phyloP scores from a whole-genome alignment of 2,113 vertebrate species.

The Barbus barbus region DNA sequence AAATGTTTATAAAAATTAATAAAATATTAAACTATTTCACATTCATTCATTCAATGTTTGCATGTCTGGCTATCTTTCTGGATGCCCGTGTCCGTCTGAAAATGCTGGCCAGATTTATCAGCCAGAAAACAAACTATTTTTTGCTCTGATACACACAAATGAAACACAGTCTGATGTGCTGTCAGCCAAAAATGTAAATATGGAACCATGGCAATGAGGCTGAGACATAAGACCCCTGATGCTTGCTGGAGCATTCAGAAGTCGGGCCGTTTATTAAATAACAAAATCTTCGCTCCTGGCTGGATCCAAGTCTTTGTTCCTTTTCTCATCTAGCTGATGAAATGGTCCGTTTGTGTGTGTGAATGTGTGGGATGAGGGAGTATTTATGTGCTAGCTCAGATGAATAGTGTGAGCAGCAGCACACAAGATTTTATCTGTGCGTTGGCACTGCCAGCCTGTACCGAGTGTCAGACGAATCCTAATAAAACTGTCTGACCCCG shows the following conservation, averaged over 20 bases:
- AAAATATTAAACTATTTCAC: background rate
- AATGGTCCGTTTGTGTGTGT: background rate
- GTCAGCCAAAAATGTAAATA: conserved; percentile 44
- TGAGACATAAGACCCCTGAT: background rate
- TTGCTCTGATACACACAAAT: conserved; percentile 31
- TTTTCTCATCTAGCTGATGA: conserved; percentile 19
- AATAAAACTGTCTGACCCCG: conserved; percentile 97
- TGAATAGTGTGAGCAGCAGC: conserved; percentile 38
- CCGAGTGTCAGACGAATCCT: conserved; percentile 89
- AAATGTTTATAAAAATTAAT: too few species aligned
- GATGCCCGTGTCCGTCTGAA: background rate
- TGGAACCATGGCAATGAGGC: conserved; percentile 11
- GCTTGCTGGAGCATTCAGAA: conserved; percentile 42
- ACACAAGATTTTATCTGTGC: conserved; percentile 72
- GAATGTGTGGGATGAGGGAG: conserved; percentile 16
- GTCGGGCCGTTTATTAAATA: conserved; percentile 39
- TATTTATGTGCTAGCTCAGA: conserved; percentile 49
- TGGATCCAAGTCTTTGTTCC: conserved; percentile 26
- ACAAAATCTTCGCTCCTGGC: conserved; percentile 27
- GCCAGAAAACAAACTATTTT: conserved; percentile 45
- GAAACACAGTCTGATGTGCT: conserved; percentile 20
- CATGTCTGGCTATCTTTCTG: conserved; percentile 5
- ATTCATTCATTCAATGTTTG: background rate
- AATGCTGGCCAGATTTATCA: background rate
- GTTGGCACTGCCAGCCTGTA: conserved; percentile 82